A percentile compares a stretch with the other conserved stretches of the same genome.
phyloP scores from a whole-genome alignment of 1,140 invertebrate species.

The Phymastichus coffea region DNA sequence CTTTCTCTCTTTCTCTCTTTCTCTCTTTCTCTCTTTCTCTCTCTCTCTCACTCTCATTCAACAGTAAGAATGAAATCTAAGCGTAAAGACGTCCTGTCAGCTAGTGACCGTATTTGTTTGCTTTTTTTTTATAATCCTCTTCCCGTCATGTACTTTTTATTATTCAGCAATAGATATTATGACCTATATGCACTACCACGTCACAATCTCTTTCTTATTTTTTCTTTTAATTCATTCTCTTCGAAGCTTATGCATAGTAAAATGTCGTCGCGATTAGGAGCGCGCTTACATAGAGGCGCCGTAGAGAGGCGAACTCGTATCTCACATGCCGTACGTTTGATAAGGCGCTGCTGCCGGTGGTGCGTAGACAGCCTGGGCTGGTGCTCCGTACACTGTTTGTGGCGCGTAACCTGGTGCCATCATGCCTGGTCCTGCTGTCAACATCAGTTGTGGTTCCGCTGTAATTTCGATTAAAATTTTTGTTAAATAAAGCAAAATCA shows the following conservation, averaged over 20 bases:
- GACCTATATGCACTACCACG: constrained; percentile 11
- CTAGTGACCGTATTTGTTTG: constrained; percentile 3
- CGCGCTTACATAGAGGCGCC: constrained; percentile 23
- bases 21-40: too few species aligned
- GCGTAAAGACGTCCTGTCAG: constrained; percentile 30
- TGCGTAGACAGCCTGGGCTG: constrained; percentile 58
- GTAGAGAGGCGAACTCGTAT: constrained; percentile 18
- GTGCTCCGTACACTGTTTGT: constrained; percentile 55
- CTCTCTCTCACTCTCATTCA: too few species aligned
- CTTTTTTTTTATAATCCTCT: neutral
- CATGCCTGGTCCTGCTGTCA: constrained; percentile 86
- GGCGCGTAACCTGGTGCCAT: constrained; percentile 65
- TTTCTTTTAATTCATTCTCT: too few species aligned
- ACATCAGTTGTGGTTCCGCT: constrained; percentile 92
- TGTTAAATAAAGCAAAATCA: neutral
- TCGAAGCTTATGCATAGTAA: too few species aligned
- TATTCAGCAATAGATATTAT: constrained; percentile 23
- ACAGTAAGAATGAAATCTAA: constrained; percentile 33
- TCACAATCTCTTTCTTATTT: neutral
- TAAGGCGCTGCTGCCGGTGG: constrained; percentile 62
- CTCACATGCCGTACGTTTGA: constrained; percentile 72
- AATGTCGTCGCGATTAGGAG: too few species aligned
- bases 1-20: too few species aligned
- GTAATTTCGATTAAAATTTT: constrained; percentile 31
- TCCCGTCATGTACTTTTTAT: neutral